phyloP scores from a whole-genome alignment of 1,140 invertebrate species.

The Coenobita brevimanus region DNA sequence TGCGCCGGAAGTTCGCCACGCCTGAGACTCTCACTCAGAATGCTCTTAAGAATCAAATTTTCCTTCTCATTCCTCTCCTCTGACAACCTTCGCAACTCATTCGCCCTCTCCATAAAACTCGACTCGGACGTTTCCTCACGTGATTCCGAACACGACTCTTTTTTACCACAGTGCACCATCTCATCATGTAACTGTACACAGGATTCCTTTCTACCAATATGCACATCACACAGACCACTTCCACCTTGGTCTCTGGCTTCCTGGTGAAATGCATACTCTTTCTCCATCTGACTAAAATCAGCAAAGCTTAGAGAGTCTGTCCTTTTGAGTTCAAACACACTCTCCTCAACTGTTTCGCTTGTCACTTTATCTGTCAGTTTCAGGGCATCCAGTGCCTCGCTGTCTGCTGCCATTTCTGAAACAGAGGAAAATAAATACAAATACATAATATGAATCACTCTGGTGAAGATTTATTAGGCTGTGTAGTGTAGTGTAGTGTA shows the following conservation, averaged over 20 bases:
- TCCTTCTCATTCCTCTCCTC: too few relatives aligned
- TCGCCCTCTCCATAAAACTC: too few relatives aligned
- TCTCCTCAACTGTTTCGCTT: background rate
- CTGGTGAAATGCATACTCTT: background rate
- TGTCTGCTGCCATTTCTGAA: constrained; percentile 34
- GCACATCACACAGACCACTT: background rate
- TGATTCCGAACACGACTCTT: too few relatives aligned
- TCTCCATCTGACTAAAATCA: background rate
- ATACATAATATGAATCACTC: too few relatives aligned
- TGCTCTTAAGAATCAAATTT: too few relatives aligned
- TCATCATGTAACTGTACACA: too few relatives aligned
- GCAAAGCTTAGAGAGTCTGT: background rate
- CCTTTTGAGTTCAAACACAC: background rate
- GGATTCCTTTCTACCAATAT: background rate
- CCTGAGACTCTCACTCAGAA: too few relatives aligned
- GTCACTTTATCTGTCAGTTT: background rate
- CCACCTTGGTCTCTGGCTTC: background rate
- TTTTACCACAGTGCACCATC: background rate
- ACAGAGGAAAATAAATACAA: background rate
- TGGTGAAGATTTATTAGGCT: too few relatives aligned
- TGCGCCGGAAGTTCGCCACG: too few relatives aligned
- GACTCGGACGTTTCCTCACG: too few relatives aligned
- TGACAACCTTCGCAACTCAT: too few relatives aligned
- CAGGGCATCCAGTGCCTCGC: constrained; percentile 12
- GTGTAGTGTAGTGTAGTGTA: too few relatives aligned